Evolutionary conservation across 2,113 vertebrate genomes (phyloP), one percentile per base, ranked within the genome.

Genomic region (Addax nasomaculatus): DNA sequence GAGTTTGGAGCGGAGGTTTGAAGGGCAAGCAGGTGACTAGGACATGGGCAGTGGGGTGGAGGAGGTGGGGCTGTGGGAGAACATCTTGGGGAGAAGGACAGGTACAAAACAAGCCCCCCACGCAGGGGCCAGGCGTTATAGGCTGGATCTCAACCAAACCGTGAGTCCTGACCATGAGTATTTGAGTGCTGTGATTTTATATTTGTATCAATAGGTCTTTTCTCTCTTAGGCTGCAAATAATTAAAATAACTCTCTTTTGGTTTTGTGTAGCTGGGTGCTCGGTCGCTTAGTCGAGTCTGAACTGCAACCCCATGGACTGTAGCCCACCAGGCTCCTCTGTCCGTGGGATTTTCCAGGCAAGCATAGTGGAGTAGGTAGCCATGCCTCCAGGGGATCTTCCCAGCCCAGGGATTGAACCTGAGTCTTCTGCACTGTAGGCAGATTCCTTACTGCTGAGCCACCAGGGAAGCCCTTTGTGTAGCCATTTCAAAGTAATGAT

Each of bases 51-150:
- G 25, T 76, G 33, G 51, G 17, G 23, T 15, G 3, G 55, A 15
- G 53, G 11, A 43, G 53, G 7, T 1, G 4, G 29, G 36, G 12
- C 53, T 33, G 1, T 1, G 16, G 51, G 33, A 27, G 43, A 21
- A 5, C 3, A 17, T 19, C 33, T 21, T 2, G 33, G 1, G 21
- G 29, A 53, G 62, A 15, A 51, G n/a, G 33, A 13, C 1, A 1
- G 39, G 83, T 45, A 13, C 25, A 13, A 47, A 33, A 12, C 45
- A 11, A 19, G 9, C 39, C 29, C 19, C 29, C 60, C 39, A 4
- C 0, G 2, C 23, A 13, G 60, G 43, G 2, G n/a, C 45, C 43
- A 0, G 36, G 39, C 0, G 0, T 14, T 8, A 14, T 7, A 0
- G 3, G 49, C 5, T 1, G 15, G 14, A 15, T 85, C 33, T 64